phyloP scores from a whole-genome alignment of 1,140 invertebrate species.

The Cotesia vestalis region DNA sequence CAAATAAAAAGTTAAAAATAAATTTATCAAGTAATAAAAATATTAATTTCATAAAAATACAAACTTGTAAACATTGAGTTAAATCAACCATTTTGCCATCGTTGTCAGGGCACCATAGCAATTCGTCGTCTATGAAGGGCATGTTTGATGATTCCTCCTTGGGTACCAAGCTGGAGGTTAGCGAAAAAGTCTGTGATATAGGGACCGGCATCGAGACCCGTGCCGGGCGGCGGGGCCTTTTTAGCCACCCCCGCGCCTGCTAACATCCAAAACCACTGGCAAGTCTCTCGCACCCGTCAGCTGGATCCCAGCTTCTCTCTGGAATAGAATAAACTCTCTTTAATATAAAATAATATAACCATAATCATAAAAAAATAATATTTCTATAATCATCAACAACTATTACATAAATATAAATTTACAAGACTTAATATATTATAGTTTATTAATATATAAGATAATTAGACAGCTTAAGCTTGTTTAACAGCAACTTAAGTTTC shows the following conservation, averaged over 20 bases:
- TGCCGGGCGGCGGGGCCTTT: conserved; percentile 64
- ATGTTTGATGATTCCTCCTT: conserved; percentile 70
- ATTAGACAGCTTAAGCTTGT: no score
- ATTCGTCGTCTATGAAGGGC: conserved; percentile 94
- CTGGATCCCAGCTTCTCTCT: conserved; percentile 30
- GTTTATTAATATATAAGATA: no score
- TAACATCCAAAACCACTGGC: conserved; percentile 63
- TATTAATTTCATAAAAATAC: conserved; percentile 40
- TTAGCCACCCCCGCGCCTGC: conserved; percentile 64
- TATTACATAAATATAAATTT: no score
- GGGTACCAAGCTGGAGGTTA: conserved; percentile 63
- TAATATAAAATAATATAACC: neutral
- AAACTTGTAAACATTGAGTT: conserved; percentile 85
- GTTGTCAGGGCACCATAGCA: conserved; percentile 90
- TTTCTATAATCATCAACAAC: no score
- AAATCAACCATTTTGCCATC: conserved; percentile 91
- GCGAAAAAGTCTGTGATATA: conserved; percentile 63
- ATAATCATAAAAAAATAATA: no score
- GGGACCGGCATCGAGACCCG: conserved; percentile 66
- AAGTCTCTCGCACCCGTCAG: conserved; percentile 37
- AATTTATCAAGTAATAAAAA: no score
- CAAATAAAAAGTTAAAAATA: no score
- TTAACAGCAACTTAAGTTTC: neutral
- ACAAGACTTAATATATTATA: no score
- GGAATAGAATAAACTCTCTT: conserved; percentile 30